phyloP scores from a whole-genome alignment of 2,888 invertebrate species.

The Chymomyza procnemis region DNA sequence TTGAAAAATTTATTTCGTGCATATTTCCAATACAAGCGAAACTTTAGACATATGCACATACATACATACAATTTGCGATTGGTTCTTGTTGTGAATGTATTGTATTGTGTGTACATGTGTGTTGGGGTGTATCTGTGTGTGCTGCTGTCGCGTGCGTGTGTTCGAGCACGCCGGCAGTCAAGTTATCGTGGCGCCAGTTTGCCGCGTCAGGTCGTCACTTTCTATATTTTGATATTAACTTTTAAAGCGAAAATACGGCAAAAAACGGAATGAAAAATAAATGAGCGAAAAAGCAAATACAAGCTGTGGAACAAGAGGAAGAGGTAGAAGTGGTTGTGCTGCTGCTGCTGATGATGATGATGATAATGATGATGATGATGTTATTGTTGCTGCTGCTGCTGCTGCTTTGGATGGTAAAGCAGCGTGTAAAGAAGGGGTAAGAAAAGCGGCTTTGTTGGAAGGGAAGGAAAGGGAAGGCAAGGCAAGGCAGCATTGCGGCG shows the following conservation, averaged over 20 bases:
- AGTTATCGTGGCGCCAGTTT: constrained; percentile 73
- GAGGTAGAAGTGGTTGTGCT: constrained; percentile 16
- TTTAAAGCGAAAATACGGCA: constrained; percentile 71
- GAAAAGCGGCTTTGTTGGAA: background rate
- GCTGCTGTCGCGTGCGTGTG: constrained; percentile 62
- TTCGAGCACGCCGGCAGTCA: constrained; percentile 64
- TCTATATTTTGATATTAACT: constrained; percentile 75
- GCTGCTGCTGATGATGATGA: background rate
- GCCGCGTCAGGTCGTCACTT: constrained; percentile 76
- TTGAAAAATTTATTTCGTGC: background rate
- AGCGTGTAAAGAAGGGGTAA: background rate
- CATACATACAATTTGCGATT: background rate
- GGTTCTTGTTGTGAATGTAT: constrained; percentile 6
- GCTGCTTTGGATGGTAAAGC: background rate
- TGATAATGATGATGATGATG: background rate
- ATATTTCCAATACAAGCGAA: too few relatives aligned
- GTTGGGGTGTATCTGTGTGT: constrained; percentile 15
- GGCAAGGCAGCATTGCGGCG: constrained; percentile 8
- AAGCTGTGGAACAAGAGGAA: constrained; percentile 43
- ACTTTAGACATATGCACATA: background rate
- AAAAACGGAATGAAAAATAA: constrained; percentile 68
- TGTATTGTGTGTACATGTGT: background rate
- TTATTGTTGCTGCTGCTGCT: background rate
- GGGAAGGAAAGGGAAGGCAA: too few relatives aligned
- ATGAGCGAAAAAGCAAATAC: constrained; percentile 66